Base-by-base conservation (phyloP, 2,888 invertebrate genomes). In the Campoletis raptor region DNA sequence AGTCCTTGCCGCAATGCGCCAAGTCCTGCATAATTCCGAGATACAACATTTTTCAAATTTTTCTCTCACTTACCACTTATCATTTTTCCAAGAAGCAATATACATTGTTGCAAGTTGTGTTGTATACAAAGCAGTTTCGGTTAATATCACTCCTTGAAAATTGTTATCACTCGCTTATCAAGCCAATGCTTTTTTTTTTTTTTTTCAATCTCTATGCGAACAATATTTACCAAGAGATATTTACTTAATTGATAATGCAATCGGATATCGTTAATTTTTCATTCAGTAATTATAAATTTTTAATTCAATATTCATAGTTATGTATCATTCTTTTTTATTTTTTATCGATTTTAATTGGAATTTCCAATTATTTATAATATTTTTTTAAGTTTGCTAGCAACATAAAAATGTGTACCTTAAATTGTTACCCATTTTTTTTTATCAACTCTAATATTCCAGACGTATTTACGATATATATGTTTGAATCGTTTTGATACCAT, bases 1-100 rank as follows among this genome's bases (percentile, higher is more conserved):
- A 85, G 66, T 24, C 64, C 79, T 84, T 86, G 86, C 82, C 83
- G 89, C 88, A 88, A 85, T 89, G 89, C 87, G 85, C 79, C 88
- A 85, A 81, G 42, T 80, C 79, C 80, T 85, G 54, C 77, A 67
- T 79, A 74, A 80, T 84, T 48, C 18, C 67, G 36, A 52, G 76
- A 70, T 64, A 54, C 45, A 15, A 37, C 18, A 36, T 45, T 74
- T n/a, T 67, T 21, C 8, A 52, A 48, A 12, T 15, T n/a, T 66
- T 42, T 67, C 10, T 54, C 15, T 72, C 45, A 5, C 57, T 24
- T 57, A 37, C 40, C 10, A 10, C 8, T 45, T 69, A 10, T 72
- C 54, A 36, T 15, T 77, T 73, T 21, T 2, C 30, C 6, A 37
- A 69, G 24, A 66, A 76, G 57, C 54, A 37, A 24, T 40, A 37